Evolutionary conservation across 2,888 invertebrate genomes (phyloP), one percentile per base, ranked within the genome.

Genomic region (Apamea crenata): DNA sequence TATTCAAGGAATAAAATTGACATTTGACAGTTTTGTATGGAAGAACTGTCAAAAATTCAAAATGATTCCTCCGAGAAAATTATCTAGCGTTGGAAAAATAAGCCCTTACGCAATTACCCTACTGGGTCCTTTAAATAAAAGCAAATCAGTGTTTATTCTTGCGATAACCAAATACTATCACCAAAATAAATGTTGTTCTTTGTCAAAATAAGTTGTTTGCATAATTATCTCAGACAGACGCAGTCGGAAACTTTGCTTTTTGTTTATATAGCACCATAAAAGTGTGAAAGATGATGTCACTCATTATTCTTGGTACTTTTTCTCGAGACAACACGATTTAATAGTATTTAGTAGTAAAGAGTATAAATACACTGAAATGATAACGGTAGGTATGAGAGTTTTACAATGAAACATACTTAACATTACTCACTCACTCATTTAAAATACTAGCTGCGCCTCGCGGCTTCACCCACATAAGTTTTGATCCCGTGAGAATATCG

Each of bases 181-280:
- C 6, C 3, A 47, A 21, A 21, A 29, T 69, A 25, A 59, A 6
- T 3, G 7, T 21, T 21, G 6, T n/a, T 16, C n/a, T 69, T 50
- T 16, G 63, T n/a, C n/a, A 56, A 81, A 82, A 10, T 32, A 36
- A 25, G 5, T n/a, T 77, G n/a, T 63, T 36, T 47, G 18, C n/a
- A 50, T 56, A 61, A 71, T 78, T 61, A 67, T 53, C 47, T 56
- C 0, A 56, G 29, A 21, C 53, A 36, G 29, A 16, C 16, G 16
- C 25, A 53, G 53, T 72, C 71, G 29, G 40, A 82, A 61, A 63
- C 63, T 82, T 82, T 44, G 14, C 18, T 67, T 61, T 67, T 29
- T 47, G 77, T 81, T 66, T 82, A 32, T 16, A 44, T 21, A n/a
- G 4, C 21, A 53, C 14, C n/a, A 82, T 82, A 61, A 82, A 59